phyloP scores from a whole-genome alignment of 2,113 vertebrate species.

The Rhinopithecus roxellana region DNA sequence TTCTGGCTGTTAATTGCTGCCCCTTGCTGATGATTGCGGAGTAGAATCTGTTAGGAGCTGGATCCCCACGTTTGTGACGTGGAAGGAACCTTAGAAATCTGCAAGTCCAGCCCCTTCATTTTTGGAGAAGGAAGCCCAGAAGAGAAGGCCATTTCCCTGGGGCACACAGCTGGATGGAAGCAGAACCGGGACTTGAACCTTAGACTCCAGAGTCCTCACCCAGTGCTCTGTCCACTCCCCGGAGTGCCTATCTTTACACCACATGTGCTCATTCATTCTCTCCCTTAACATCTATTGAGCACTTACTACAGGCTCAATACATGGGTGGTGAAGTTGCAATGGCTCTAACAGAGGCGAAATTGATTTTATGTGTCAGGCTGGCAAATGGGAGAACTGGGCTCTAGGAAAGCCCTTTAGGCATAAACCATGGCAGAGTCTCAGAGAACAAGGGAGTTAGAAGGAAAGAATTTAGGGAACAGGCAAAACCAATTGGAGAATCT shows the following conservation, averaged over 20 bases:
- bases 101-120: not conserved
- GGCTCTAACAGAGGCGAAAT: not conserved
- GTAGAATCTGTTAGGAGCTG: not conserved
- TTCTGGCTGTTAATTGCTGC: not conserved
- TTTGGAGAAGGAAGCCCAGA: not conserved
- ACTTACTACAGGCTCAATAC: not conserved
- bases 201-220: not conserved
- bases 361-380: not conserved
- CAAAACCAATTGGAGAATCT: not conserved
- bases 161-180: not conserved
- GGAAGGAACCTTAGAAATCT: not conserved
- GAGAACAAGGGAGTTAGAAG: not conserved
- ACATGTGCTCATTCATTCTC: rapidly evolving
- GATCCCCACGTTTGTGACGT: not conserved
- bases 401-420: not conserved
- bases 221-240: not conserved
- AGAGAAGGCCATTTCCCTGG: not conserved
- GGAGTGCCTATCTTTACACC: rapidly evolving
- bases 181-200: not conserved
- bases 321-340: not conserved
- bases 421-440: not conserved
- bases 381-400: not conserved
- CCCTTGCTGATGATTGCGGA: not conserved
- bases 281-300: not conserved
- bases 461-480: not conserved